Evolutionary conservation across 2,797 vertebrate genomes (phyloP).

Genomic region (Eutrigla gurnardus): DNA sequence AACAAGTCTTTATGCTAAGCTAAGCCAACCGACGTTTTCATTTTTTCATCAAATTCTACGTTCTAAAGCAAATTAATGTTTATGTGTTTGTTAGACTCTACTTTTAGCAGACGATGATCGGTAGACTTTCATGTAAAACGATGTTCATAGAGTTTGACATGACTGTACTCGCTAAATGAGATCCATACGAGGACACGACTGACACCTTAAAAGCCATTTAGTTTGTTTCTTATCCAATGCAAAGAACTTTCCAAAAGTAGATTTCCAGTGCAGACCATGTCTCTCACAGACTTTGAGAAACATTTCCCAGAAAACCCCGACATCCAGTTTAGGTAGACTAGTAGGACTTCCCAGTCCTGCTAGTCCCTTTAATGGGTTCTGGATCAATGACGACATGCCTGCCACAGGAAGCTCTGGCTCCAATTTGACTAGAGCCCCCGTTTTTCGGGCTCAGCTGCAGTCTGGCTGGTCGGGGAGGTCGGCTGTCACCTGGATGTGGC

Average conservation of each 20-base stretch:
- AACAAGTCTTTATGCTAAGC: neutral
- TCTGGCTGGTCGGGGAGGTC: conserved; percentile 18
- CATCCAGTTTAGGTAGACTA: neutral
- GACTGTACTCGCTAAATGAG: too few species aligned
- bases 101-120: neutral
- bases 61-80: neutral
- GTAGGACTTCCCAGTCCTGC: neutral
- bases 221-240: neutral
- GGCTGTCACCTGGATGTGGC: conserved; percentile 59
- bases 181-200: neutral
- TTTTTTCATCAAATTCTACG: neutral
- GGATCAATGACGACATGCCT: conserved; percentile 48
- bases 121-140: neutral
- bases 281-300: neutral
- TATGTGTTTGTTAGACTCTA: neutral
- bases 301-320: neutral
- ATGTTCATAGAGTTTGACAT: too few species aligned
- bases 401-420: conserved; percentile 20
- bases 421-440: conserved; percentile 15
- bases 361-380: conserved; percentile 48
- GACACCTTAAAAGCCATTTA: neutral
- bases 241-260: too few species aligned
- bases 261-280: neutral
- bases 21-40: neutral
- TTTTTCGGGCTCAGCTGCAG: conserved; percentile 18